Percentiles rank a stretch among this genome's conserved stretches.
These are phyloP conservation scores for Acanthaster planci DNA, from an alignment of 35 echinoderm and acorn worm genomes.

Conservation along the genomic window DNA sequence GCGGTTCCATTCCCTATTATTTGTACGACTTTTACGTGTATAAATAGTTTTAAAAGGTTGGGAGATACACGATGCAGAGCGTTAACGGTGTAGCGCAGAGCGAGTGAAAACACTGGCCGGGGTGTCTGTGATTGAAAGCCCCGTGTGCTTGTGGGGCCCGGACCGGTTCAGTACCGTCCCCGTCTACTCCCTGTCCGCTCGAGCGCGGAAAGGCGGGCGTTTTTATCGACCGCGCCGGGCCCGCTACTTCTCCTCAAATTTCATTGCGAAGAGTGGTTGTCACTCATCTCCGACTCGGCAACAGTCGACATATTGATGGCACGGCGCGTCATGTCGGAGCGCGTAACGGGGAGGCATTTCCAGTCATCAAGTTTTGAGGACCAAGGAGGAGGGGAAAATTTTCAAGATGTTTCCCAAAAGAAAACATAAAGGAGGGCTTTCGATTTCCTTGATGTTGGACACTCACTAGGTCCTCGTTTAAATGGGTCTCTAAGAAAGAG, in stretches of 20 bases:
- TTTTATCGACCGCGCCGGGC: not conserved
- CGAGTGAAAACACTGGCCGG: not conserved
- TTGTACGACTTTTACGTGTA: too few species aligned
- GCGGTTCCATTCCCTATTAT: too few species aligned
- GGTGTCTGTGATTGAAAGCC: constrained; percentile 7
- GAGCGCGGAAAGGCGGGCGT: not conserved
- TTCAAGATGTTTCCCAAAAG: too few species aligned
- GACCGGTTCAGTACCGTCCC: not conserved
- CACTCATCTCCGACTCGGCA: not conserved
- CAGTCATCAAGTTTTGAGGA: too few species aligned
- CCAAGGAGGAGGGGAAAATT: too few species aligned
- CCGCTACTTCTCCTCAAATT: constrained; percentile 30
- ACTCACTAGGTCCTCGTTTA: too few species aligned
- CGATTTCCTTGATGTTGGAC: too few species aligned
- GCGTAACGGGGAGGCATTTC: too few species aligned
- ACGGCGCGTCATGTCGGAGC: not conserved
- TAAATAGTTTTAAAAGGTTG: too few species aligned
- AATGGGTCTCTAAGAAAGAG: too few species aligned
- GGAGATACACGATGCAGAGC: not conserved
- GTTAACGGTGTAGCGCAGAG: not conserved
- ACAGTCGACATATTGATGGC: constrained; percentile 5
- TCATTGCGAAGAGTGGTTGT: constrained; percentile 20
- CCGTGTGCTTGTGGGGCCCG: not conserved
- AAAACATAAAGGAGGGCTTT: too few species aligned
- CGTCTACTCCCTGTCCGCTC: not conserved